These are phyloP conservation scores for Cataglyphis rosenhaueri DNA, from an alignment of 2,888 invertebrate genomes.

Conservation along the genomic window DNA sequence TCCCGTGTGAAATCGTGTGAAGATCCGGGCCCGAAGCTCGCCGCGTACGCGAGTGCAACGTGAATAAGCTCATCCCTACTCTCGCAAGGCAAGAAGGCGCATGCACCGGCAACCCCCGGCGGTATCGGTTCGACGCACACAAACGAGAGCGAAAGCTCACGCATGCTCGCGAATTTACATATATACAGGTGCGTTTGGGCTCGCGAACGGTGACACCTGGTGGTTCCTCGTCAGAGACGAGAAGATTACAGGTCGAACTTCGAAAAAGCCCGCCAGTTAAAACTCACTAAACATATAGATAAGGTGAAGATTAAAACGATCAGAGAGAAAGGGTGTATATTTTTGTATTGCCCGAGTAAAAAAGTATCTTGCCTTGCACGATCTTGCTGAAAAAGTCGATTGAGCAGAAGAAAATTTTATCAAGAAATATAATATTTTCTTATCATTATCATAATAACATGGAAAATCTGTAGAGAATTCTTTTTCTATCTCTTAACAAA, in stretches of 20 bases:
- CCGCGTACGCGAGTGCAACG: constrained; percentile 65
- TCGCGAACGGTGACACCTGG: constrained; percentile 67
- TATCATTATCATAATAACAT: not conserved
- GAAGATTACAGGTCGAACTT: constrained; percentile 55
- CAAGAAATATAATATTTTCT: not conserved
- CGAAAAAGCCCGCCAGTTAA: constrained; percentile 67
- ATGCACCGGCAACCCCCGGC: constrained; percentile 65
- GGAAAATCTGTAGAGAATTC: not conserved
- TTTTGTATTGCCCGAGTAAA: not conserved
- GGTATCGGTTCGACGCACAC: constrained; percentile 72
- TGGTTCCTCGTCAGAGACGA: constrained; percentile 25
- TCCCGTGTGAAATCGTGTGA: not conserved
- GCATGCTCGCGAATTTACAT: constrained; percentile 57
- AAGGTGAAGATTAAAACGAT: constrained; percentile 10
- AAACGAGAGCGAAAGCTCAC: constrained; percentile 62
- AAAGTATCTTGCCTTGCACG: not conserved
- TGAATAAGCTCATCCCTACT: constrained; percentile 61
- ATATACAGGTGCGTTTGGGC: constrained; percentile 45
- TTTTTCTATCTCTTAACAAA: not conserved
- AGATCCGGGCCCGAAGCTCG: constrained; percentile 54
- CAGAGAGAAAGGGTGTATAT: not conserved
- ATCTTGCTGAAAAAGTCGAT: not conserved
- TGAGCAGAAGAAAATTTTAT: not conserved
- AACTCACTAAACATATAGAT: not conserved
- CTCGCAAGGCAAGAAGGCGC: constrained; percentile 56